Evolutionary conservation across 2,888 invertebrate genomes (phyloP).

Genomic region (Baronia brevicornis): DNA sequence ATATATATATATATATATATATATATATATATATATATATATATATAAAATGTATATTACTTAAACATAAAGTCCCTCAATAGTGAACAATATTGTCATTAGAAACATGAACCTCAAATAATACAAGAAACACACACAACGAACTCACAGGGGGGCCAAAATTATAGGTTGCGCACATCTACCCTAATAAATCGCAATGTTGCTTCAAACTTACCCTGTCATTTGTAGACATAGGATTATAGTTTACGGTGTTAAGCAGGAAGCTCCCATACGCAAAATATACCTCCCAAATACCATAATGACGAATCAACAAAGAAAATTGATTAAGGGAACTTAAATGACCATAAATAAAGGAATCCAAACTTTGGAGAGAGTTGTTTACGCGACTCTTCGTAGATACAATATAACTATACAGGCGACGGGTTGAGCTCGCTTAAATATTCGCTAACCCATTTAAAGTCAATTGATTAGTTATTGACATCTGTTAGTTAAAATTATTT

Average conservation of each 20-base stretch:
- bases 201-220: constrained; percentile 19
- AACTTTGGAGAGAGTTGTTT: no score
- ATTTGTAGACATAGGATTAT: constrained; percentile 19
- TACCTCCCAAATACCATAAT: constrained; percentile 4
- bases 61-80: constrained; percentile 2
- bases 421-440: no score
- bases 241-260: constrained; percentile 4
- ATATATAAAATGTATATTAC: no score
- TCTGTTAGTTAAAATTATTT: no score
- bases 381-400: no score
- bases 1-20: no score
- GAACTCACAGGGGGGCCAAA: constrained; percentile 14
- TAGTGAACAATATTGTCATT: constrained; percentile 8
- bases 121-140: constrained; percentile 6
- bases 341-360: not conserved
- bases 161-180: constrained; percentile 24
- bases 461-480: no score
- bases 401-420: no score
- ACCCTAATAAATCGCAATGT: constrained; percentile 22
- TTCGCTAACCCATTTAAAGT: no score
- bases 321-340: constrained; percentile 10
- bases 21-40: no score
- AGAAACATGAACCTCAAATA: constrained; percentile 13
- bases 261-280: constrained; percentile 4
- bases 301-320: not conserved